Evolutionary conservation across 2,888 invertebrate genomes (phyloP).

Genomic region (Dryadula phaetusa): DNA sequence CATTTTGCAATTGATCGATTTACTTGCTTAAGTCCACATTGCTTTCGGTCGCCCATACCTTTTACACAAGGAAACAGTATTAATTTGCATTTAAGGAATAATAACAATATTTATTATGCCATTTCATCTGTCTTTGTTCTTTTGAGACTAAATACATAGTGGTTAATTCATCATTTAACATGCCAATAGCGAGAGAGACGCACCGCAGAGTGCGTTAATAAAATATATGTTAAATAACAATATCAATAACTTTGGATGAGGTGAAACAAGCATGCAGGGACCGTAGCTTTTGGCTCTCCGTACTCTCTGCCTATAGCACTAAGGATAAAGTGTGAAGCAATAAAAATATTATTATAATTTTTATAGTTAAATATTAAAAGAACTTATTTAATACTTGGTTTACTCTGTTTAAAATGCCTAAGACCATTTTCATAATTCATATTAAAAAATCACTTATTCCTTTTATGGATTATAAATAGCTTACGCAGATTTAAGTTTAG

Average conservation of each 20-base stretch:
- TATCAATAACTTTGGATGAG: too few species aligned
- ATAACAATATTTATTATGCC: background rate
- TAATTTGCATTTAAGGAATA: background rate
- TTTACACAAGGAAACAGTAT: background rate
- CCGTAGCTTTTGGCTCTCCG: too few species aligned
- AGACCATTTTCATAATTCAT: background rate
- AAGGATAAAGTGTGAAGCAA: too few species aligned
- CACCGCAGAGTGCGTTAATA: too few species aligned
- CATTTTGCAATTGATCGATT: conserved; percentile 40
- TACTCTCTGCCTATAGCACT: too few species aligned
- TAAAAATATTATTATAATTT: too few species aligned
- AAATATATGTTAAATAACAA: too few species aligned
- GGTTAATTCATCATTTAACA: too few species aligned
- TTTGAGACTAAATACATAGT: background rate
- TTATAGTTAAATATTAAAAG: too few species aligned
- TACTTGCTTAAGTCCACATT: conserved; percentile 16
- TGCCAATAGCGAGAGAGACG: too few species aligned
- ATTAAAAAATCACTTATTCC: background rate
- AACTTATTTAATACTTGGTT: background rate
- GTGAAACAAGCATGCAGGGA: too few species aligned
- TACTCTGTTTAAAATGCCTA: background rate
- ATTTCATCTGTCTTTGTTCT: background rate
- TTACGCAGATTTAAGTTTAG: background rate
- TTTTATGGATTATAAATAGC: background rate
- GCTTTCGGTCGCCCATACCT: conserved; percentile 9